Conservation (phyloP, 2,113 vertebrate species). For the Alectura lathami region DNA sequence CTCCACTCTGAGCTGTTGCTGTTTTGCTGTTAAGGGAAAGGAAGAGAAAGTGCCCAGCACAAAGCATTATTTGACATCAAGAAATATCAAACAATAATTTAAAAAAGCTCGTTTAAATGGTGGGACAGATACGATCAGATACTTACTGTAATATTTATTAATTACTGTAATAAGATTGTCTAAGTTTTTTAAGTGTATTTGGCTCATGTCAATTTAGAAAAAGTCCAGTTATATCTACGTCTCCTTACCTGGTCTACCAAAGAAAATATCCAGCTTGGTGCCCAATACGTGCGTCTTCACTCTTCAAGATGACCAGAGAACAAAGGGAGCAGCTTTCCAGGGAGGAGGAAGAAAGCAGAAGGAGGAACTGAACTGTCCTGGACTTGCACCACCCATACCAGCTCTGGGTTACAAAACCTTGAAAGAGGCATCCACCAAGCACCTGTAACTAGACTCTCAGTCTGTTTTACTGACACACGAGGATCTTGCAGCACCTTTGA, state of each 20-base stretch:
- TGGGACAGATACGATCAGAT: neutral
- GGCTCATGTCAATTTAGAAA: neutral
- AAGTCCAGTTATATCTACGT: neutral
- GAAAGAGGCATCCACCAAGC: neutral
- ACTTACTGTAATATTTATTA: neutral
- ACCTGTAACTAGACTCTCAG: neutral
- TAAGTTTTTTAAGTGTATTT: neutral
- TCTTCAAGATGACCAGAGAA: neutral
- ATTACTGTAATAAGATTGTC: neutral
- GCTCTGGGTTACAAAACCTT: neutral
- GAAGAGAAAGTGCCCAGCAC: neutral
- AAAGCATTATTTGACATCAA: neutral
- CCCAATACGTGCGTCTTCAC: neutral
- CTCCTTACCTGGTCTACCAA: neutral
- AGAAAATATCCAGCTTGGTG: neutral
- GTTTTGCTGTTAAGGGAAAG: neutral
- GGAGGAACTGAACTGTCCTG: neutral
- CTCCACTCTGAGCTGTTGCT: neutral
- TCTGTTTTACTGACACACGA: neutral
- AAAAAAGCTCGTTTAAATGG: neutral
- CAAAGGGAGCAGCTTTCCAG: neutral
- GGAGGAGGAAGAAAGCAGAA: neutral
- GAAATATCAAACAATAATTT: neutral
- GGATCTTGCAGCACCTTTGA: neutral
- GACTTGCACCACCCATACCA: neutral